Evolutionary conservation across 2,797 vertebrate species (phyloP).

Genomic region (Delichon dasypus): DNA sequence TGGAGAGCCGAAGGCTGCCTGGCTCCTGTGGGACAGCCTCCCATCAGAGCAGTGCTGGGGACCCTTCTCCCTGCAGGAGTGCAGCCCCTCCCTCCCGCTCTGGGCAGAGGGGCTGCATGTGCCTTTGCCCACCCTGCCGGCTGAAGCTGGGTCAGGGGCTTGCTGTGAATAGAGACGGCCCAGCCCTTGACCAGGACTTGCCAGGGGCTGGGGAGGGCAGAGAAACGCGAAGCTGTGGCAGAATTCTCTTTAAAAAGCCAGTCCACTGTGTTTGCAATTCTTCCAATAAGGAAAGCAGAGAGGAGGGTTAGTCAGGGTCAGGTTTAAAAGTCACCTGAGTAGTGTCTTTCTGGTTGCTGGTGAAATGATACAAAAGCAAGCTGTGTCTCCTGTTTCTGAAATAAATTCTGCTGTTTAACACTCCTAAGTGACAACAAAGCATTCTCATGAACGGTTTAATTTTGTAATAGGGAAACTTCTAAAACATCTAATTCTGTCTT

Average conservation of each 20-base stretch:
- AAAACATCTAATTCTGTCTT: neutral
- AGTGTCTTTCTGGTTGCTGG: neutral
- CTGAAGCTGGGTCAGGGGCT: neutral
- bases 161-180: neutral
- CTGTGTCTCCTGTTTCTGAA: neutral
- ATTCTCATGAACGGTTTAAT: neutral
- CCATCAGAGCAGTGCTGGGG: neutral
- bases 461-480: neutral
- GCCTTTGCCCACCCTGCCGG: neutral
- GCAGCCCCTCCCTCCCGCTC: neutral
- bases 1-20: neutral
- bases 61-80: neutral
- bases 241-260: neutral
- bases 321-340: neutral
- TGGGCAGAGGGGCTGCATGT: neutral
- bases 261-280: rapidly evolving
- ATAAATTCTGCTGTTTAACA: neutral
- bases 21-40: neutral
- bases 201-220: neutral
- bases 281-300: neutral
- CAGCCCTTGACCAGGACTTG: neutral
- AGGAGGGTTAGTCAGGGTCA: neutral
- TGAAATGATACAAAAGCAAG: neutral
- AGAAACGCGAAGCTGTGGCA: neutral
- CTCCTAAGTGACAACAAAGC: neutral